Conservation (phyloP, 2,888 invertebrate genomes). For the Sycophila texana region DNA sequence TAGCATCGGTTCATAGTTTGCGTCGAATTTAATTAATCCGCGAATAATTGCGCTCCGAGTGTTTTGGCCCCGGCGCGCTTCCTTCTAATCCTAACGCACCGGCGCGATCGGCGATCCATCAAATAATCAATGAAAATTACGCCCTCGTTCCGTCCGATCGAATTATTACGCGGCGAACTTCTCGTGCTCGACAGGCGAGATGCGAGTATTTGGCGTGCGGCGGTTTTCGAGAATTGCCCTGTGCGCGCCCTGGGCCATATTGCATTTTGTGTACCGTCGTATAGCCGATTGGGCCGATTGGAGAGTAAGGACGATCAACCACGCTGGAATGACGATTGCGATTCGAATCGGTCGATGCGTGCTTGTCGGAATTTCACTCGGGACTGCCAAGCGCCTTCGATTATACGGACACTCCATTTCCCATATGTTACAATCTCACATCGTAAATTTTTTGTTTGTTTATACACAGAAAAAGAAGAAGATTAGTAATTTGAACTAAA, state of each 20-base stretch:
- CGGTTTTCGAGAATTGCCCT: conserved; percentile 52
- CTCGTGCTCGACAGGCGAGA: no score
- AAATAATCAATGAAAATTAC: conserved; percentile 75
- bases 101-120: conserved; percentile 71
- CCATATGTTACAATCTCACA: no score
- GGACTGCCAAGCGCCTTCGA: no score
- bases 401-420: no score
- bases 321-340: conserved; percentile 40
- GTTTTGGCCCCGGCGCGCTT: conserved; percentile 63
- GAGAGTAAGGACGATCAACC: conserved; percentile 15
- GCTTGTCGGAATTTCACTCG: no score
- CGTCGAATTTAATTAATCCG: conserved; percentile 70
- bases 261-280: neutral
- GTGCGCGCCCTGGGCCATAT: conserved; percentile 14
- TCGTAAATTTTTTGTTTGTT: no score
- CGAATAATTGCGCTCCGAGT: conserved; percentile 66
- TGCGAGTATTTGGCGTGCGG: conserved; percentile 24
- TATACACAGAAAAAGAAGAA: no score
- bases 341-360: conserved; percentile 9
- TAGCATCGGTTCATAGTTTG: conserved; percentile 57
- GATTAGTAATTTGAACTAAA: no score
- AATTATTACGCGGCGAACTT: neutral
- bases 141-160: conserved; percentile 42
- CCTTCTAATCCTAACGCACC: conserved; percentile 57
- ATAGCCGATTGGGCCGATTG: conserved; percentile 3